phyloP scores from a whole-genome alignment of 2,113 vertebrate genomes.

The rabbit (Oryctolagus cuniculus) region mOryCun1.1 NC_091434.1:96927501-96928000 shows the following conservation, averaged over 20 bases:
- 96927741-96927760: background rate
- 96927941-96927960: background rate
- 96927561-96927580: constrained; percentile 20
- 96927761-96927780: background rate
- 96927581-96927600: constrained; percentile 36
- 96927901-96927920: background rate
- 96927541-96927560: background rate
- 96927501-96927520: background rate
- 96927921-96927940: background rate
- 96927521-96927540: constrained; percentile 1
- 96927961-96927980: background rate
- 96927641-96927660: background rate
- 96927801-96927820: background rate
- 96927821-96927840: background rate
- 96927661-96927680: background rate
- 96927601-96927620: background rate
- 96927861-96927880: background rate
- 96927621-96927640: background rate
- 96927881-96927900: too few relatives aligned
- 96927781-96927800: background rate
- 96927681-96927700: background rate
- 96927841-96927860: background rate
- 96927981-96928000: background rate
- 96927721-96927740: background rate
- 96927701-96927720: background rate